These are phyloP conservation scores for Sebastes hopkinsi DNA, from an alignment of 2,797 vertebrate genomes.

Conservation along the genomic window DNA sequence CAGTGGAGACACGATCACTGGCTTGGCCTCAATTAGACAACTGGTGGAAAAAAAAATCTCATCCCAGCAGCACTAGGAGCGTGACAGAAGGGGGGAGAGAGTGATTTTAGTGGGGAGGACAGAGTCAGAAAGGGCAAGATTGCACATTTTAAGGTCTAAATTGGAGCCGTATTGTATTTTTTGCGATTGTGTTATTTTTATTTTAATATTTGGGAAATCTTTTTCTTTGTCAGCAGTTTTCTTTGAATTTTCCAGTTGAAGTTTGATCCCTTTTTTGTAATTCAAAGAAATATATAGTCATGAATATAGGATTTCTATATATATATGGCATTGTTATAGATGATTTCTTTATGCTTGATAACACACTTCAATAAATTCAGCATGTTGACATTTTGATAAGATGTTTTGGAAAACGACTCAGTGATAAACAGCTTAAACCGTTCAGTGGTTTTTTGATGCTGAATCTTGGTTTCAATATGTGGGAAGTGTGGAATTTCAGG, in stretches of 20 bases:
- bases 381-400: constrained; percentile 9
- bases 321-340: background rate
- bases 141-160: background rate
- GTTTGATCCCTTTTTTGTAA: background rate
- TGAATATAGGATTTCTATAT: background rate
- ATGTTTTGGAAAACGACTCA: background rate
- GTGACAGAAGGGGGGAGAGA: background rate
- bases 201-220: background rate
- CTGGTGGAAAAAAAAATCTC: background rate
- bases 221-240: background rate
- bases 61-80: constrained; percentile 21
- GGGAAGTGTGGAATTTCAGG: constrained; percentile 22
- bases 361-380: background rate
- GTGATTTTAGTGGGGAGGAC: background rate
- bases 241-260: background rate
- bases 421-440: background rate
- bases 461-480: constrained; percentile 11
- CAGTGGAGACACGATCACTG: constrained; percentile 1
- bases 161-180: background rate
- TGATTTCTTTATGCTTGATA: background rate
- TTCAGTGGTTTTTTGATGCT: background rate
- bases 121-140: background rate
- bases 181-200: background rate
- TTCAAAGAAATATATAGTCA: background rate
- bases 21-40: constrained; percentile 28